Base-by-base conservation (phyloP, 2,888 invertebrate species). In the Diaphora mendica region DNA sequence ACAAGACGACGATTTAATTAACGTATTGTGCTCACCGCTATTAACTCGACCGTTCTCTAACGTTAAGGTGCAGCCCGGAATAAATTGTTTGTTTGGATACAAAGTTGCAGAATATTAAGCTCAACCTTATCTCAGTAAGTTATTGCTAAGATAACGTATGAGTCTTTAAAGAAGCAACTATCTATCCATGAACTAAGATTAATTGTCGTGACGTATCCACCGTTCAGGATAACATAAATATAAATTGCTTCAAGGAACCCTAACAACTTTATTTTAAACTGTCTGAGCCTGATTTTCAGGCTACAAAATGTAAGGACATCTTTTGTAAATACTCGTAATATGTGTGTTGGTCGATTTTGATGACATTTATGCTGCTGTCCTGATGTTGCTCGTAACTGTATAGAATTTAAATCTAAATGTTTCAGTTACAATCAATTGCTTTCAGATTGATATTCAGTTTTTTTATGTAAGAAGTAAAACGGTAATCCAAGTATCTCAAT, bases 1-100 rank as follows among this genome's bases (percentile, higher is more conserved):
- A 89, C 89, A 82, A 86, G 86, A 85, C 88, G 91, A 94, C 95
- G 95, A 94, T 95, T 95, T 95, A 95, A 95, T 95, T 95, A 95
- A 94, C 92, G 93, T 93, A 95, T 95, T 95, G 94, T 88, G 91
- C 89, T 81, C 79, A 83, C 87, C 86, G 90, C 92, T 91, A 93
- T 94, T 94, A 93, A 94, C 91, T 89, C 88, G 79, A 85, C 83
- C 84, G 81, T 82, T 86, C 82, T 76, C 73, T 76, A 74, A 68
- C 33, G 35, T 70, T 83, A 83, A 83, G 83, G 83, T 55, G 8
- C n/a, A 85, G 83, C 64, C 23, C 3, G 15, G 30, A 23, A n/a
- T 39, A 23, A n/a, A 67, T 23, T 51, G 30, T 67, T 62, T 66
- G 30, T 44, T 42, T 65, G 15, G 11, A 23, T 42, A 9, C 2